Conservation (phyloP, 2,113 vertebrate species). For the Phalacrocorax carbo region DNA sequence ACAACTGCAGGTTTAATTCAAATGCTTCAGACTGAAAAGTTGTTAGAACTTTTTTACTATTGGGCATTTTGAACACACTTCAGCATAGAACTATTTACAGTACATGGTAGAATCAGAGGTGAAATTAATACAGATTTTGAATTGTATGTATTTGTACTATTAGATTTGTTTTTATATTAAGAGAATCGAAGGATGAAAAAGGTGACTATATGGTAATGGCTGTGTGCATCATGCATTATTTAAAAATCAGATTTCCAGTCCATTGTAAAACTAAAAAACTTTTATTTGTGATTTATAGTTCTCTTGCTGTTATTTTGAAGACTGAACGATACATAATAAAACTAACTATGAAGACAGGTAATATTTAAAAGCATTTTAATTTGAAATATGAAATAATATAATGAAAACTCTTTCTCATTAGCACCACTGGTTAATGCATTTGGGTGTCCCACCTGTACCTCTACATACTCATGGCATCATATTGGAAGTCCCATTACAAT, state of each 20-base stretch:
- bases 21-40: background rate
- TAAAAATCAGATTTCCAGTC: background rate
- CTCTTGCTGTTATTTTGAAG: background rate
- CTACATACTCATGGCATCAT: background rate
- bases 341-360: background rate
- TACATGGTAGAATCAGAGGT: background rate
- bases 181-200: background rate
- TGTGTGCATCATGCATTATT: background rate
- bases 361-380: background rate
- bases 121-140: background rate
- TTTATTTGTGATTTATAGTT: background rate
- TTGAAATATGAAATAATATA: background rate
- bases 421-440: background rate
- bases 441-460: background rate
- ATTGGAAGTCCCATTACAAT: background rate
- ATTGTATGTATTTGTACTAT: background rate
- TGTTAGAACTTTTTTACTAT: background rate
- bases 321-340: background rate
- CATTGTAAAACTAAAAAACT: background rate
- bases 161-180: background rate
- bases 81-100: background rate
- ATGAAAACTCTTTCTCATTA: background rate
- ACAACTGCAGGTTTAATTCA: background rate
- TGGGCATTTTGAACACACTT: background rate
- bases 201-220: background rate